Percentiles rank a stretch among this genome's conserved stretches.
Conservation (phyloP, 2,797 vertebrate species). For the Hirundo rustica region DNA sequence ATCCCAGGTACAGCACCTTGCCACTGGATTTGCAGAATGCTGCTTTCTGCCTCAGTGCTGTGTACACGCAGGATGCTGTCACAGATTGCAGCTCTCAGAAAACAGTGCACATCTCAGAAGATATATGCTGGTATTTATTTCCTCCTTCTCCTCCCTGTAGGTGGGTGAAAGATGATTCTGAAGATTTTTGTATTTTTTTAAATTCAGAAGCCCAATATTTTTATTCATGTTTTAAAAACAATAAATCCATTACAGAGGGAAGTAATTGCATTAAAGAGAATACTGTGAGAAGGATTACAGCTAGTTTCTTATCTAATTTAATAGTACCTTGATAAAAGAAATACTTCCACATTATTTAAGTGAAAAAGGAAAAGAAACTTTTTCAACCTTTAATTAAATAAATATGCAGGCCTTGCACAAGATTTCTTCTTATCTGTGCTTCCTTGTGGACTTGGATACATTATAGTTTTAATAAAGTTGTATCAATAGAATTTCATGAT, state of each 20-base stretch:
- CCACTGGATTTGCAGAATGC: background rate
- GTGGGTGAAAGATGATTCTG: background rate
- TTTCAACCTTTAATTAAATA: background rate
- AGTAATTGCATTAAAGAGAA: background rate
- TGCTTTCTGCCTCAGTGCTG: background rate
- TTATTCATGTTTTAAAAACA: background rate
- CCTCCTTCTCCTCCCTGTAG: background rate
- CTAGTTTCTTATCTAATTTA: background rate
- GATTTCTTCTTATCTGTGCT: background rate
- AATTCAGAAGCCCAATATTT: background rate
- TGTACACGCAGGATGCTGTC: background rate
- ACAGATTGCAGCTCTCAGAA: accelerated
- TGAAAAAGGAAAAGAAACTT: background rate
- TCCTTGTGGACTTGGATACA: background rate
- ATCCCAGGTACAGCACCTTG: background rate
- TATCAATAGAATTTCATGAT: background rate
- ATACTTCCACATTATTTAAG: background rate
- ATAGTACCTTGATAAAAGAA: background rate
- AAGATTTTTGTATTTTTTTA: too few relatives aligned
- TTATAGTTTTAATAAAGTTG: background rate
- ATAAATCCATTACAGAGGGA: background rate
- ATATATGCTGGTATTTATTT: background rate
- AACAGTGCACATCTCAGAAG: background rate
- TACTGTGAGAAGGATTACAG: background rate
- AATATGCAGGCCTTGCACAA: background rate